Percentiles rank a stretch among this genome's conserved stretches.
Conservation (phyloP, 2,888 invertebrate species). For the Tenthredo mesomela region DNA sequence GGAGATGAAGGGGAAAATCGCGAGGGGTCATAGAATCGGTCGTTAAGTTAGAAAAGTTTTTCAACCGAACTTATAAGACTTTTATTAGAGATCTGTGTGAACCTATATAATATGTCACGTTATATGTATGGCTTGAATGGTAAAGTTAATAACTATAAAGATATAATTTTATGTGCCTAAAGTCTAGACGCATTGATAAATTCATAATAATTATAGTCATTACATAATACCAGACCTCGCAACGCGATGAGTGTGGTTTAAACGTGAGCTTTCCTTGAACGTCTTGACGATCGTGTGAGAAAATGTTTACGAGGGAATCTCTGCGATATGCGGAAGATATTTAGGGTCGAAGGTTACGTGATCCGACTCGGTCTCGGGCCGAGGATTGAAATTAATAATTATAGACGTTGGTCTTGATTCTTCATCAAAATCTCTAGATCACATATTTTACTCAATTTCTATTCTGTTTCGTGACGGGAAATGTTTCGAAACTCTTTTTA, state of each 20-base stretch:
- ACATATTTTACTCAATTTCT: neutral
- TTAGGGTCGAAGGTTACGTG: conserved; percentile 19
- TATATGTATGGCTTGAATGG: neutral
- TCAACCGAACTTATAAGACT: neutral
- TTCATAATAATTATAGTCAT: conserved; percentile 30
- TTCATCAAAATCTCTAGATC: neutral
- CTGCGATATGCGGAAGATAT: conserved; percentile 31
- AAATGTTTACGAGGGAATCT: conserved; percentile 19
- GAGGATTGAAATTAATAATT: conserved; percentile 28
- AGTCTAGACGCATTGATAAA: conserved; percentile 32
- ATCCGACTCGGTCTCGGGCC: neutral
- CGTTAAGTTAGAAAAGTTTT: neutral
- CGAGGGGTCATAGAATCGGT: neutral
- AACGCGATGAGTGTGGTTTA: neutral
- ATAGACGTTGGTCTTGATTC: neutral
- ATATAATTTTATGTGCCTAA: neutral
- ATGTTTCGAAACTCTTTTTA: neutral
- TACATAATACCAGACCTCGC: neutral
- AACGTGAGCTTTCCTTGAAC: neutral
- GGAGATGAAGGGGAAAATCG: neutral
- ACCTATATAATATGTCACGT: neutral
- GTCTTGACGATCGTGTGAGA: conserved; percentile 25
- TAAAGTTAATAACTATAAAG: neutral
- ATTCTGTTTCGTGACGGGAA: neutral
- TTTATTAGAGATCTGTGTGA: neutral